Evolutionary conservation across 2,797 vertebrate genomes (phyloP), one percentile per base, ranked within the genome.

Genomic region (Centroberyx gerrardi): DNA sequence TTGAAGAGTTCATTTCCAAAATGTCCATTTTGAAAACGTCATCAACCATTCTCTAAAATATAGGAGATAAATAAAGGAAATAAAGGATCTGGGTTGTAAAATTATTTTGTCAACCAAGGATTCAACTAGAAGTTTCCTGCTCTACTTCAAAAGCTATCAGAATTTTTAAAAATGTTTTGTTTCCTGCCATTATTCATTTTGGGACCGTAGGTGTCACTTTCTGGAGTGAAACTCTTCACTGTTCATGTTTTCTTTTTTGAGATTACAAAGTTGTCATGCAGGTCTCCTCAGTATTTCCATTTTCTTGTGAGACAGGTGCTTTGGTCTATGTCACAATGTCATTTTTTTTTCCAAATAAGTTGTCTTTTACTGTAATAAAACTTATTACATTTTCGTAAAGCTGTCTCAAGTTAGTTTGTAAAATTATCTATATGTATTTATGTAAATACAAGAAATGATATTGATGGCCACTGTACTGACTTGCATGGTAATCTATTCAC

Each of bases 281-380:
- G 7, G 38, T 40, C 38, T 10, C 38, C 8, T 40, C 38, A 10
- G 40, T 42, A 42, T 42, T 42, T 42, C 40, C 40, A 42, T 10
- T 42, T 42, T 36, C 8, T 36, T 36, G 33, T 36, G 10, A 12
- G 40, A 13, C 10, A 3, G 2, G 3, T 12, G 40, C 40, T 42
- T 3, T 13, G 1, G 3, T 42, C 40, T 42, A 36, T 36, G 10
- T 42, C 40, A 42, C 12, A 13, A 42, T 42, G 40, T 42, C 8
- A 8, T 36, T 36, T 36, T 42, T 10, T 13, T 42, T 13, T 42
- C 10, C 0, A 6, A 40, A 1, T 17, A 9, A 46, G 0, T 53
- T 2, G 15, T 40, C 4, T 73, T 60, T 70, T 22, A 46, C 48
- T 58, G 4, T 29, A 81, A 76, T 81, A 83, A 78, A 83, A 79